phyloP scores from a whole-genome alignment of 2,113 vertebrate genomes.

The human region GRCh38 chr4:8710001-8710500 shows the following conservation, averaged over 20 bases:
- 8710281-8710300: not conserved
- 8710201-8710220: no score
- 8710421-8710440: not conserved
- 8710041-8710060: accelerated
- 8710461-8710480: no score
- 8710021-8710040: accelerated
- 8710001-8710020: accelerated
- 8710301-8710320: accelerated
- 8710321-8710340: accelerated
- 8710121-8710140: no score
- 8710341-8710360: not conserved
- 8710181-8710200: no score
- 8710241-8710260: no score
- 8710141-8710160: no score
- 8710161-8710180: no score
- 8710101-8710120: not conserved
- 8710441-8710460: not conserved
- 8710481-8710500: not conserved
- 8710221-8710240: no score
- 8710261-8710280: no score
- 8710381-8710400: not conserved
- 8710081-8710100: not conserved
- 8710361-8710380: accelerated
- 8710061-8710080: not conserved
- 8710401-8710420: accelerated